A percentile compares a stretch with the other conserved stretches of the same genome.
Conservation (phyloP, 2,888 invertebrate species). For the Miltochrista miniata region DNA sequence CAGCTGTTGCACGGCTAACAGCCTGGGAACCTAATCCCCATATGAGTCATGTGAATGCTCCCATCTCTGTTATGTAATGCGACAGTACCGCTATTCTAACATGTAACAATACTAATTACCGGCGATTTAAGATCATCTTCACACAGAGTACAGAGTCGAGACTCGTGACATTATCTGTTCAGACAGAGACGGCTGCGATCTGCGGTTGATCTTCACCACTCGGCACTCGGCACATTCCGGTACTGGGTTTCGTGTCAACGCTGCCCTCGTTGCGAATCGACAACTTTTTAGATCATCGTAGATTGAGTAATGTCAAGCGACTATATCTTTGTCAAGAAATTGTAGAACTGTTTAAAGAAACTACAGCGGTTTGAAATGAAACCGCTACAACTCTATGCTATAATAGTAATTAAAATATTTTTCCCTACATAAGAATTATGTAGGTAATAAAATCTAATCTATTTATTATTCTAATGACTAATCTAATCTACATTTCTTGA, state of each 20-base stretch:
- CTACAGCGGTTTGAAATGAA: not conserved
- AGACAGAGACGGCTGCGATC: constrained; percentile 2
- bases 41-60: constrained; percentile 55
- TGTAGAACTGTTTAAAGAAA: not conserved
- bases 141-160: constrained; percentile 9
- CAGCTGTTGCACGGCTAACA: constrained; percentile 47
- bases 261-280: constrained; percentile 50
- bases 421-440: not conserved
- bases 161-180: constrained; percentile 16
- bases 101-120: constrained; percentile 72
- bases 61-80: constrained; percentile 71
- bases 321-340: constrained; percentile 6
- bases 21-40: constrained; percentile 65
- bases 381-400: not conserved
- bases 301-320: constrained; percentile 17
- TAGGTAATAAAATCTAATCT: not conserved
- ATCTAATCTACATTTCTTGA: too few species aligned
- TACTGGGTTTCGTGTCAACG: constrained; percentile 61
- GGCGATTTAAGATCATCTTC: constrained; percentile 47
- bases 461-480: too few species aligned
- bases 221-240: constrained; percentile 53
- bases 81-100: constrained; percentile 69
- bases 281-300: constrained; percentile 49
- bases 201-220: constrained; percentile 47
- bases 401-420: not conserved